Percentiles rank a stretch among this genome's conserved stretches.
These are phyloP conservation scores for Mechanitis messenoides DNA, from an alignment of 2,888 invertebrate genomes.

Conservation along the genomic window DNA sequence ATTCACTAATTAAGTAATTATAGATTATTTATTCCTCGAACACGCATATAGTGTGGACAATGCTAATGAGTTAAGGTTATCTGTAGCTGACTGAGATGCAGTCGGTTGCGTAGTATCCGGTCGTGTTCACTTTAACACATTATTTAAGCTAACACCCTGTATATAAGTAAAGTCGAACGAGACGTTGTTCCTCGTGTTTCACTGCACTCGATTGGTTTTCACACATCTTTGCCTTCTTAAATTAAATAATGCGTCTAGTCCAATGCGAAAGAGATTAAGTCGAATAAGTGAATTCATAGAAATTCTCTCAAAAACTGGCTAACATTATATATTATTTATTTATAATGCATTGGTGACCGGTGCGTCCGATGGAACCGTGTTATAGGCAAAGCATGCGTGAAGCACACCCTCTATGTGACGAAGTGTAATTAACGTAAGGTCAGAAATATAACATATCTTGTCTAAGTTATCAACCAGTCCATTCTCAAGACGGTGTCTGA, in stretches of 20 bases:
- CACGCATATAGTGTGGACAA: constrained; percentile 47
- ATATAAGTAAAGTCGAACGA: constrained; percentile 50
- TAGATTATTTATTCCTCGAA: constrained; percentile 67
- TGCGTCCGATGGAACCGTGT: constrained; percentile 63
- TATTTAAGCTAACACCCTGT: constrained; percentile 70
- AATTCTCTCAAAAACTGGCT: constrained; percentile 45
- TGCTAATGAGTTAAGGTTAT: constrained; percentile 27
- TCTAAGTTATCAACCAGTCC: constrained; percentile 4
- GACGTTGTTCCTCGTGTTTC: constrained; percentile 40
- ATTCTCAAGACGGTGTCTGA: constrained; percentile 7
- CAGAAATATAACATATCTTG: constrained; percentile 5
- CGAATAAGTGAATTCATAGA: constrained; percentile 60
- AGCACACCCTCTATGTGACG: constrained; percentile 60
- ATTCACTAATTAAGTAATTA: constrained; percentile 64
- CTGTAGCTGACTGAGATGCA: background rate
- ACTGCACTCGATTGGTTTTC: constrained; percentile 61
- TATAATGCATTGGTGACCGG: constrained; percentile 13
- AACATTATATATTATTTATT: constrained; percentile 43
- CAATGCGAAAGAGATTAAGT: constrained; percentile 74
- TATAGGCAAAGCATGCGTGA: constrained; percentile 70
- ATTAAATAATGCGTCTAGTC: constrained; percentile 73
- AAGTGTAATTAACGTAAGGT: constrained; percentile 32
- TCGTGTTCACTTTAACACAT: constrained; percentile 41
- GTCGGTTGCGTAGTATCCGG: constrained; percentile 5
- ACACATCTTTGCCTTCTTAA: constrained; percentile 73